These are phyloP conservation scores for Hippoglossus stenolepis DNA, from an alignment of 2,113 vertebrate species.

Conservation along the genomic window DNA sequence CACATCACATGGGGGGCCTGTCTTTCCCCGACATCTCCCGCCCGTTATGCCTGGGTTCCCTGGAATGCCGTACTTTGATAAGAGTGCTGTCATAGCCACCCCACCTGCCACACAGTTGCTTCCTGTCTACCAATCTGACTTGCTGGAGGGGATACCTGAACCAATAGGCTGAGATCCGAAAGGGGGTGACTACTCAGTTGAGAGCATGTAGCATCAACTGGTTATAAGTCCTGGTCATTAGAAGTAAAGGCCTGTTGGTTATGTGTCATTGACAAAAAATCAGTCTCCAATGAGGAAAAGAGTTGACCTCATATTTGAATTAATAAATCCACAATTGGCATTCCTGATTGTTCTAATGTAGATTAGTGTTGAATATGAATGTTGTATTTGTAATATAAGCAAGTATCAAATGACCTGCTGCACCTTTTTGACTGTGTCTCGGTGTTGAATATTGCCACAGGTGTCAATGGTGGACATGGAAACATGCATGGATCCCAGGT, in stretches of 20 bases:
- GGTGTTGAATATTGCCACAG: slow-evolving; percentile 72
- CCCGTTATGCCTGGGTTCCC: slow-evolving; percentile 89
- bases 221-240: slow-evolving; percentile 21
- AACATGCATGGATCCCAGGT: slow-evolving; percentile 93
- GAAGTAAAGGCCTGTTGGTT: not conserved
- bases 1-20: slow-evolving; percentile 90
- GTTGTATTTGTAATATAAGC: not conserved
- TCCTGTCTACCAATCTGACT: slow-evolving; percentile 83
- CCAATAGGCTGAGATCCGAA: slow-evolving; percentile 72
- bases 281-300: not conserved
- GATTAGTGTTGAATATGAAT: not conserved
- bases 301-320: not conserved
- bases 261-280: not conserved
- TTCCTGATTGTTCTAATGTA: slow-evolving; percentile 2
- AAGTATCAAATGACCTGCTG: not conserved
- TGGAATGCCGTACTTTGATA: slow-evolving; percentile 92
- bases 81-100: slow-evolving; percentile 83
- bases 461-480: slow-evolving; percentile 86
- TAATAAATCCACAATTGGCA: slow-evolving; percentile 12
- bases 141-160: slow-evolving; percentile 85
- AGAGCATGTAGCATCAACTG: slow-evolving; percentile 35
- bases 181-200: slow-evolving; percentile 33
- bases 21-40: slow-evolving; percentile 91
- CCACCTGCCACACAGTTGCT: slow-evolving; percentile 81
- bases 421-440: slow-evolving; percentile 32